Percentiles rank a stretch among this genome's conserved stretches.
Evolutionary conservation across 2,888 invertebrate species (phyloP).

Genomic region (Salpingus planirostris): DNA sequence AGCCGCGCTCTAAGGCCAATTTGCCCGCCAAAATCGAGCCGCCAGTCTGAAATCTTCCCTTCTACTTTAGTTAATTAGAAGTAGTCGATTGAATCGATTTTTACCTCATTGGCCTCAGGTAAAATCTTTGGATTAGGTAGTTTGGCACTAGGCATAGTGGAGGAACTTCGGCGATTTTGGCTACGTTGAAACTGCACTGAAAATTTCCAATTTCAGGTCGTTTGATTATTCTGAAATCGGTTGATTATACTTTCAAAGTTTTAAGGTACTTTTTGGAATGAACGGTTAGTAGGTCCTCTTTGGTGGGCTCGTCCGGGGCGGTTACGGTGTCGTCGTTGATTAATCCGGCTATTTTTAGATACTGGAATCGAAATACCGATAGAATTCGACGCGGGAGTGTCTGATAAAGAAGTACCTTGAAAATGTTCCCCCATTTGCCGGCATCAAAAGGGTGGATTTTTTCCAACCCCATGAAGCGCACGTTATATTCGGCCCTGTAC

Average conservation of each 20-base stretch:
- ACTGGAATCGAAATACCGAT: constrained; percentile 17
- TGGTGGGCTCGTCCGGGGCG: constrained; percentile 61
- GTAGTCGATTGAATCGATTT: constrained; percentile 2
- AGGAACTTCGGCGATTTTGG: constrained; percentile 71
- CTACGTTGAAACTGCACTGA: constrained; percentile 75
- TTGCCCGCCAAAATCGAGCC: constrained; percentile 77
- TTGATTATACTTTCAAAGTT: constrained; percentile 54
- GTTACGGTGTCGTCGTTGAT: constrained; percentile 55
- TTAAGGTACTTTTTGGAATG: constrained; percentile 68
- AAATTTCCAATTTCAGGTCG: constrained; percentile 16
- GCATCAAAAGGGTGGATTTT: constrained; percentile 84
- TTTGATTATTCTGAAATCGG: neutral
- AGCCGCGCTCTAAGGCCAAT: constrained; percentile 71
- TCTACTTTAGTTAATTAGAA: too few relatives aligned
- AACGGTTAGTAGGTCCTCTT: constrained; percentile 63
- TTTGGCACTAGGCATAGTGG: constrained; percentile 68
- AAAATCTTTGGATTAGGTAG: constrained; percentile 61
- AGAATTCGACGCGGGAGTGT: too few relatives aligned
- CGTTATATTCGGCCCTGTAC: constrained; percentile 70
- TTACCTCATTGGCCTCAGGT: constrained; percentile 70
- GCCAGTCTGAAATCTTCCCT: constrained; percentile 69
- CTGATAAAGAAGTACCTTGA: constrained; percentile 45
- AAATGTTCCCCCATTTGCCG: constrained; percentile 74
- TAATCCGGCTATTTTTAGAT: constrained; percentile 51
- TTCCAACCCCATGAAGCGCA: constrained; percentile 71